Evolutionary conservation across 1,140 invertebrate species (phyloP).

Genomic region (Bursaphelenchus mucronatus): DNA sequence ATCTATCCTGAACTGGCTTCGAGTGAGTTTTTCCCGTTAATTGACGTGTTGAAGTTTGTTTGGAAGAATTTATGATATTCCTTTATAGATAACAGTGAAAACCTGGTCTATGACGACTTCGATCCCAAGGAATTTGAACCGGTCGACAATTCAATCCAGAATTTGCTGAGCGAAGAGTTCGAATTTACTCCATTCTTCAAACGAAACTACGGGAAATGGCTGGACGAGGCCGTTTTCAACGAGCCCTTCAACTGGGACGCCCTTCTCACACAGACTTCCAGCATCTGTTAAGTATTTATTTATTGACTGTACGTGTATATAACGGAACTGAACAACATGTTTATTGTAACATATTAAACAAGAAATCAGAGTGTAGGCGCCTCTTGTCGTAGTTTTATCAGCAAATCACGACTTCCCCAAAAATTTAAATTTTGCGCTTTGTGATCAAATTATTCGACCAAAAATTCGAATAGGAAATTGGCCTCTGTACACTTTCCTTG

Average conservation of each 20-base stretch:
- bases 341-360: no score
- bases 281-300: no score
- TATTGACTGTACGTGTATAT: no score
- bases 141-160: slow-evolving; percentile 65
- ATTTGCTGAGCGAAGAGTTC: slow-evolving; percentile 69
- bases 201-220: slow-evolving; percentile 87
- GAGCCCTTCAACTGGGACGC: slow-evolving; percentile 69
- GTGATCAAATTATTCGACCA: no score
- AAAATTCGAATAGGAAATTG: no score
- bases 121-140: slow-evolving; percentile 15
- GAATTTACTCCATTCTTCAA: slow-evolving; percentile 85
- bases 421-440: no score
- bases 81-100: not conserved
- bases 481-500: no score
- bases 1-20: slow-evolving; percentile 33
- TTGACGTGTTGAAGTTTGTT: not conserved
- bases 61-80: slow-evolving; percentile 1
- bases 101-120: not conserved
- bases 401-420: no score
- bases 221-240: slow-evolving; percentile 91
- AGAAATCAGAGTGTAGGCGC: no score
- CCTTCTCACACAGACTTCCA: slow-evolving; percentile 5
- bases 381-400: no score
- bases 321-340: no score
- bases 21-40: not conserved